A percentile compares a stretch with the other conserved stretches of the same genome.
phyloP scores from a whole-genome alignment of 2,113 vertebrate genomes.

The Bubo blakistoni region DNA sequence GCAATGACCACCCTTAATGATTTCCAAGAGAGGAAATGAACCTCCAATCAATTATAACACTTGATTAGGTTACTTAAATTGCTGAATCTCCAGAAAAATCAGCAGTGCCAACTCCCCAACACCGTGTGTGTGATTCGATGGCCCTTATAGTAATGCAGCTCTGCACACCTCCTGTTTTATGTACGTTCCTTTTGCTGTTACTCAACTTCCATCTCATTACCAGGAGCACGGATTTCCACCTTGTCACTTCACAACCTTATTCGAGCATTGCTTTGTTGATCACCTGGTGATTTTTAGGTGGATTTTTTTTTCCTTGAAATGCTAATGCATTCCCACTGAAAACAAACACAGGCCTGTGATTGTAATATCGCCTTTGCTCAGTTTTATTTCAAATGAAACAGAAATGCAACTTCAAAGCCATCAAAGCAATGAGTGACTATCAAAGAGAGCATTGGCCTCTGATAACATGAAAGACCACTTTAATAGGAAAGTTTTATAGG shows the following conservation, averaged over 20 bases:
- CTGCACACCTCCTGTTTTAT: not conserved
- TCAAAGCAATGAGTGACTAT: not conserved
- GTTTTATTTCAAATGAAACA: not conserved
- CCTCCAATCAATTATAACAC: conserved; percentile 70
- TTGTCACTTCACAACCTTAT: not conserved
- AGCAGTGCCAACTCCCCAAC: not conserved
- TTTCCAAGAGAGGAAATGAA: conserved; percentile 74
- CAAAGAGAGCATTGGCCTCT: not conserved
- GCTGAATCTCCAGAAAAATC: conserved; percentile 65
- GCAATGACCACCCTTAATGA: conserved; percentile 55
- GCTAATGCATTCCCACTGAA: not conserved
- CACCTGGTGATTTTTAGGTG: not conserved
- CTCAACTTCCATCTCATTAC: not conserved
- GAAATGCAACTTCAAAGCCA: conserved; percentile 3
- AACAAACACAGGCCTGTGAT: not conserved
- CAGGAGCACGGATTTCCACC: fast-evolving
- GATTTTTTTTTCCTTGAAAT: not conserved
- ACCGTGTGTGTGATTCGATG: not conserved
- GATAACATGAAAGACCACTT: not conserved
- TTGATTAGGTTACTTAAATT: conserved; percentile 70
- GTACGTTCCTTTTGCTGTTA: not conserved
- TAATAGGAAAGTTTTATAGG: not conserved
- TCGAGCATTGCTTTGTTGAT: not conserved
- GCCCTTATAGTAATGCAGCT: not conserved
- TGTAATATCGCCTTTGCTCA: not conserved